Conservation (phyloP, 2,113 vertebrate genomes). For the Nannobrachium achirus region DNA sequence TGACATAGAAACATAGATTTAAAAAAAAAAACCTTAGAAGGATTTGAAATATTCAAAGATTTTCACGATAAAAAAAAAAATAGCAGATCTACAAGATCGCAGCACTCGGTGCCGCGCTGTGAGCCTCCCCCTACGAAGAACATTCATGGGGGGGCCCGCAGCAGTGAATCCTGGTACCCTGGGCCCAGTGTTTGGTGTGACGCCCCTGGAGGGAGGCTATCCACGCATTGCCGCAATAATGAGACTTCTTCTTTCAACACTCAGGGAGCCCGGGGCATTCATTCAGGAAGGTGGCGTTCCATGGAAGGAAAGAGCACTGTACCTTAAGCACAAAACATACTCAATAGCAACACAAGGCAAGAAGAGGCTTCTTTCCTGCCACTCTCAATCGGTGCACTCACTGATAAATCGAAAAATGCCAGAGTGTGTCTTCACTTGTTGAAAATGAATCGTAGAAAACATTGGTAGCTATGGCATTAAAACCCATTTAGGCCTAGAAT, state of each 20-base stretch:
- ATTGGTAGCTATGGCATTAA: conserved; percentile 29
- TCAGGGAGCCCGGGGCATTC: conserved; percentile 71
- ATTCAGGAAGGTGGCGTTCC: conserved; percentile 68
- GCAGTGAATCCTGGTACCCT: too few relatives aligned
- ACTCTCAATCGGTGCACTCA: conserved; percentile 38
- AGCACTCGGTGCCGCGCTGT: too few relatives aligned
- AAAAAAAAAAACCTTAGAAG: too few relatives aligned
- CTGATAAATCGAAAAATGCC: conserved; percentile 52
- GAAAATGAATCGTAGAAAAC: conserved; percentile 42
- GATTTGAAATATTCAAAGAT: too few relatives aligned
- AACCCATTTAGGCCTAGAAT: conserved; percentile 9
- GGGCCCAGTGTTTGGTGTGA: too few relatives aligned
- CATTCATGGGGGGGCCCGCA: too few relatives aligned
- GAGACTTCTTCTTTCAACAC: conserved; percentile 75
- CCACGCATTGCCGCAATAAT: conserved; percentile 68
- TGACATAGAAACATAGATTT: too few relatives aligned
- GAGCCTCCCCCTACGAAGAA: too few relatives aligned
- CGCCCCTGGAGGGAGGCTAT: conserved; percentile 53
- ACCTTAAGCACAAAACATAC: conserved; percentile 64
- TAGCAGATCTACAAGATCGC: too few relatives aligned
- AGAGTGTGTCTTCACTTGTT: conserved; percentile 23
- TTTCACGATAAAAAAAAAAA: too few relatives aligned
- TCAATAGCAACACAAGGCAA: conserved; percentile 56
- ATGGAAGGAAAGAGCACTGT: conserved; percentile 66
- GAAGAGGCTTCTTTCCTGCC: conserved; percentile 35